Evolutionary conservation across 2,113 vertebrate genomes (phyloP).

Genomic region (Noturus placidus): DNA sequence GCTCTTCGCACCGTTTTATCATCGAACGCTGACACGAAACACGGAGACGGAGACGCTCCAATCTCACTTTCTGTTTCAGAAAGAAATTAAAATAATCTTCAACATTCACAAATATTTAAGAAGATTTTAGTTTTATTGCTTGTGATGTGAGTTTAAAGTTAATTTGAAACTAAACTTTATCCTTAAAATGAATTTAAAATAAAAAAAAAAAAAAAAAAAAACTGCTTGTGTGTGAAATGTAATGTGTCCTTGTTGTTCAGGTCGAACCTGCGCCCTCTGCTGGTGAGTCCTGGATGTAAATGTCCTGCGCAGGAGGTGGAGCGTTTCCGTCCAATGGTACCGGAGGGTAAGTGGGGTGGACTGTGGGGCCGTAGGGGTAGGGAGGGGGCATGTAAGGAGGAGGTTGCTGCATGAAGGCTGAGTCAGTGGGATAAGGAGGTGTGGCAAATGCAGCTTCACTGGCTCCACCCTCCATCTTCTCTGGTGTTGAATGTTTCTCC

Average conservation of each 20-base stretch:
- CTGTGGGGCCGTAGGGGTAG: conserved; percentile 45
- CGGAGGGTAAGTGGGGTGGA: not conserved
- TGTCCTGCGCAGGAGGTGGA: not conserved
- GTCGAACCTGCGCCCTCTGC: not conserved
- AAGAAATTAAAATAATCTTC: not conserved
- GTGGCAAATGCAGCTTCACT: not conserved
- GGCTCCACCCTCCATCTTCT: not conserved
- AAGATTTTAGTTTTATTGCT: not conserved
- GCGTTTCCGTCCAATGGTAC: not conserved
- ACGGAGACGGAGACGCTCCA: not conserved
- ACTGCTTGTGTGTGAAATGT: not conserved
- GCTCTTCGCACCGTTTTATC: conserved; percentile 61
- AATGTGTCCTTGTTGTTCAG: not conserved
- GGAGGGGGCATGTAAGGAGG: conserved; percentile 53
- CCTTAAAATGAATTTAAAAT: not conserved
- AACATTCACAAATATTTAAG: not conserved
- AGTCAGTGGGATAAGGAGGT: conserved; percentile 28
- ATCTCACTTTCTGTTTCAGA: not conserved
- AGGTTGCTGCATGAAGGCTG: not conserved
- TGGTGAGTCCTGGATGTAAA: not conserved
- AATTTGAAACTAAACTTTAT: not conserved
- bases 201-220: not conserved
- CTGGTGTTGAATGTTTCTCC: not conserved
- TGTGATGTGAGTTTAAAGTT: not conserved
- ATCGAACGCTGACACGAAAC: conserved; percentile 46